These are phyloP conservation scores for Nyctalus aviator DNA, from an alignment of 2,797 vertebrate genomes.

Conservation along the genomic window DNA sequence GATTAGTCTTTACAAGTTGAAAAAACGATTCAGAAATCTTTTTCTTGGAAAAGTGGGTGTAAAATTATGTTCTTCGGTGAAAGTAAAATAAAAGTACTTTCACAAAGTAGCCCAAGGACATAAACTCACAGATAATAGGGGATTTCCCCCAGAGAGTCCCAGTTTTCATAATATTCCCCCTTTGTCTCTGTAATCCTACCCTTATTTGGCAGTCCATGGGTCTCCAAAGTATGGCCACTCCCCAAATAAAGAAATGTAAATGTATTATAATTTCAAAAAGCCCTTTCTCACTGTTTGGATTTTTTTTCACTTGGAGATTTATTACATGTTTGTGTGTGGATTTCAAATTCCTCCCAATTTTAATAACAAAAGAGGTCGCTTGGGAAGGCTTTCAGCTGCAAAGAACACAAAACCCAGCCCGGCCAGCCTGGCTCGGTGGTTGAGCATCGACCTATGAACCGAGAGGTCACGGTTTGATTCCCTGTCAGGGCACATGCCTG, in stretches of 20 bases:
- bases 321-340: neutral
- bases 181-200: neutral
- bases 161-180: neutral
- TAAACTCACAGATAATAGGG: neutral
- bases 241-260: conserved; percentile 23
- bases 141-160: neutral
- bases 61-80: neutral
- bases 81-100: conserved; percentile 48
- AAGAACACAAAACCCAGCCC: neutral
- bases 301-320: neutral
- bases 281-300: neutral
- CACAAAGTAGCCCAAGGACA: neutral
- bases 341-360: neutral
- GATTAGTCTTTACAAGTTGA: neutral
- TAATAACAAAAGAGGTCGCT: neutral
- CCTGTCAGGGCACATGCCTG: no score
- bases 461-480: no score
- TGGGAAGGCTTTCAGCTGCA: neutral
- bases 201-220: neutral
- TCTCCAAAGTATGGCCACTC: neutral
- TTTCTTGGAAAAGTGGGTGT: conserved; percentile 17
- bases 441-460: no score
- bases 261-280: neutral
- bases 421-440: no score
- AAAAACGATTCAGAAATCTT: neutral